These are phyloP conservation scores for Caenorhabditis plicata DNA, from an alignment of 2,888 invertebrate species.

Conservation along the genomic window DNA sequence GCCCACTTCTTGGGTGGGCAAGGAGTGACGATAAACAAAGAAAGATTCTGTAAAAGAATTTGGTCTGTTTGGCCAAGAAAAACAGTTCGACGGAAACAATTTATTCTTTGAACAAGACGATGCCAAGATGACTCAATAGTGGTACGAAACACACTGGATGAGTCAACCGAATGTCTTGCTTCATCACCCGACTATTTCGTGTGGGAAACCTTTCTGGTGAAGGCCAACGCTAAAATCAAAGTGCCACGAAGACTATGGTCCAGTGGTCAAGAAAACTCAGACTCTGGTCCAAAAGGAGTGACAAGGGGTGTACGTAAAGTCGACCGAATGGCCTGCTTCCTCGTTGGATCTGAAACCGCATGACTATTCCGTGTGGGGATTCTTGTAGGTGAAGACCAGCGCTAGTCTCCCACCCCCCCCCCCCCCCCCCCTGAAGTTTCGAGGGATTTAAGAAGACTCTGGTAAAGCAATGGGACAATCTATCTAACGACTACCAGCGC, in stretches of 20 bases:
- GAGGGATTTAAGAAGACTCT: neutral
- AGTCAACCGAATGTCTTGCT: too few relatives aligned
- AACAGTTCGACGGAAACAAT: conserved; percentile 1
- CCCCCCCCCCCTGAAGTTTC: too few relatives aligned
- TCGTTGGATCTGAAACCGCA: neutral
- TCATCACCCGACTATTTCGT: too few relatives aligned
- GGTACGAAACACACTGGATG: conserved; percentile 5
- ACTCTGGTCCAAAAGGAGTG: too few relatives aligned
- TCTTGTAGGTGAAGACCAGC: neutral
- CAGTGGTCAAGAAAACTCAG: too few relatives aligned
- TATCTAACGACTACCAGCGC: neutral
- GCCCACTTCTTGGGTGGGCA: too few relatives aligned
- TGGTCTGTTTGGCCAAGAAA: conserved; percentile 9
- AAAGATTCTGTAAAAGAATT: conserved; percentile 8
- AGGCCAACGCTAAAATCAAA: too few relatives aligned
- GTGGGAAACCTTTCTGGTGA: too few relatives aligned
- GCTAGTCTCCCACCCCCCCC: neutral
- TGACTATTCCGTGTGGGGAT: conserved; percentile 5
- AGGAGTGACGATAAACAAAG: too few relatives aligned
- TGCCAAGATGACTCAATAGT: conserved; percentile 13
- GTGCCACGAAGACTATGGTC: too few relatives aligned
- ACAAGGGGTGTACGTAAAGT: neutral
- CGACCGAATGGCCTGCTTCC: neutral
- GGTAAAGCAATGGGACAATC: neutral
- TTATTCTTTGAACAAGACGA: conserved; percentile 16